Conservation (phyloP, 2,888 invertebrate species). For the Cylloceria caligata region DNA sequence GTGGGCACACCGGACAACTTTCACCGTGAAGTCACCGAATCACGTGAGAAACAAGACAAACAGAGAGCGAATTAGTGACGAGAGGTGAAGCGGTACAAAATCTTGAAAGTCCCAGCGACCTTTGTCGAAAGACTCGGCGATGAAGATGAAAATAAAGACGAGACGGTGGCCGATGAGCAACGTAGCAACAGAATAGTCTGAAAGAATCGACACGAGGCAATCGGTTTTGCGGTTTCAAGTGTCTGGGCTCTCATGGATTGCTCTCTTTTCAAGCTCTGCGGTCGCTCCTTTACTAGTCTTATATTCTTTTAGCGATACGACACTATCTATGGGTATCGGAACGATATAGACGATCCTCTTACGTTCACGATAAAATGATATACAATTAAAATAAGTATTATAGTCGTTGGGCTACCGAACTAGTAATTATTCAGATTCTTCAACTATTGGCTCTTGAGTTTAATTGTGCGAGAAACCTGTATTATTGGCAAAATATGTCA, state of each 20-base stretch:
- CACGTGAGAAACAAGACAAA: constrained; percentile 38
- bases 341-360: neutral
- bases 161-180: constrained; percentile 18
- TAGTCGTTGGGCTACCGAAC: neutral
- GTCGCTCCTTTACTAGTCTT: constrained; percentile 4
- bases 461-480: neutral
- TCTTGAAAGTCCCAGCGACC: constrained; percentile 15
- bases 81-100: constrained; percentile 2
- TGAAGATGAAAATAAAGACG: constrained; percentile 2
- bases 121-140: neutral
- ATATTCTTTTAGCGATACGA: constrained; percentile 15
- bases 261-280: constrained; percentile 26
- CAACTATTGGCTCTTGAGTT: neutral
- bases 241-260: constrained; percentile 12
- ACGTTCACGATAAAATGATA: neutral
- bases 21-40: constrained; percentile 45
- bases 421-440: neutral
- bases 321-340: neutral
- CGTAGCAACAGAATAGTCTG: neutral
- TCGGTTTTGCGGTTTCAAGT: constrained; percentile 67
- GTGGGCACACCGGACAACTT: constrained; percentile 49
- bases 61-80: neutral
- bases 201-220: constrained; percentile 59
- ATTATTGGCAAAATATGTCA: neutral
- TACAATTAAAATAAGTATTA: constrained; percentile 1